Evolutionary conservation across 1,140 invertebrate genomes (phyloP).

Genomic region (Dufourea novaeangliae): DNA sequence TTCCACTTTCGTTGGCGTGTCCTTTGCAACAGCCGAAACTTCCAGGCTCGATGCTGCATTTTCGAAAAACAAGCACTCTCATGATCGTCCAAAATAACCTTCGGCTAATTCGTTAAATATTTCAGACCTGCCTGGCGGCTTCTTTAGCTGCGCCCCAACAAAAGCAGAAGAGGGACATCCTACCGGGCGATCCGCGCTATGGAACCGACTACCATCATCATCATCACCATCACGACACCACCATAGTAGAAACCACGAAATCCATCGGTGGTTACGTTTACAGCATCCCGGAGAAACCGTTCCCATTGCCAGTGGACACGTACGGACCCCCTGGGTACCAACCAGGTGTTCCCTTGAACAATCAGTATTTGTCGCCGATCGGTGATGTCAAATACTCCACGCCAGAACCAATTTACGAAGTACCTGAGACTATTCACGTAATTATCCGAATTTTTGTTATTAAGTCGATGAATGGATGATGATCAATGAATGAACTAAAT

Average conservation of each 20-base stretch:
- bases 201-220: slow-evolving; percentile 63
- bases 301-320: slow-evolving; percentile 1
- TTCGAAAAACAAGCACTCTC: background rate
- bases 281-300: slow-evolving; percentile 6
- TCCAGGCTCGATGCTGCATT: too few relatives aligned
- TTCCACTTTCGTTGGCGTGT: background rate
- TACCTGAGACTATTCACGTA: slow-evolving; percentile 24
- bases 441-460: background rate
- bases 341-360: slow-evolving; percentile 33
- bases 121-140: slow-evolving; percentile 69
- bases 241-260: slow-evolving; percentile 42
- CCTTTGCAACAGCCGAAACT: background rate
- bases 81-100: background rate
- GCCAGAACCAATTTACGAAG: slow-evolving; percentile 5
- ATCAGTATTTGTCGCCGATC: background rate
- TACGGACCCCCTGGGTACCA: slow-evolving; percentile 59
- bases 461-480: background rate
- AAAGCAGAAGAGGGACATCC: slow-evolving; percentile 67
- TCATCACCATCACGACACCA: slow-evolving; percentile 58
- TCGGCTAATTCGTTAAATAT: background rate
- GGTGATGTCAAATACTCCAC: background rate
- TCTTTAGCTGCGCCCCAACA: slow-evolving; percentile 48
- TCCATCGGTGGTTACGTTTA: slow-evolving; percentile 35
- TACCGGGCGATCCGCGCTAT: slow-evolving; percentile 76
- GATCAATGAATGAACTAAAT: too few relatives aligned